These are phyloP conservation scores for Podabrus alpinus DNA, from an alignment of 2,888 invertebrate species.

Conservation along the genomic window DNA sequence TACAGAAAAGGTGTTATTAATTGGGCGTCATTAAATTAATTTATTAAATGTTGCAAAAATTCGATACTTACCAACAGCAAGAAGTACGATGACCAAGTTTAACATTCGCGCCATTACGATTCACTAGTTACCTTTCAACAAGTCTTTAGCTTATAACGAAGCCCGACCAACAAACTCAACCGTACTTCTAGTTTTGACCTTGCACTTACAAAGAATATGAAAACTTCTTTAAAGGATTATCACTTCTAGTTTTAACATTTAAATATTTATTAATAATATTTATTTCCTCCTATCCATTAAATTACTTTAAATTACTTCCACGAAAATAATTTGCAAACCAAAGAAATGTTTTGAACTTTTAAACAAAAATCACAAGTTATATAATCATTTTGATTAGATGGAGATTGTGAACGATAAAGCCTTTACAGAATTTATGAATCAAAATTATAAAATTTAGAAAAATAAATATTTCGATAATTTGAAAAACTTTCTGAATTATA, in stretches of 20 bases:
- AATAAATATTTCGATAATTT: background rate
- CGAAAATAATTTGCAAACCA: background rate
- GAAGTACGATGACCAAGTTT: constrained; percentile 38
- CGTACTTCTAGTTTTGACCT: constrained; percentile 28
- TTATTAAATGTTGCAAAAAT: background rate
- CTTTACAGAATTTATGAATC: background rate
- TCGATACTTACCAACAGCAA: constrained; percentile 36
- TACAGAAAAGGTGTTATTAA: background rate
- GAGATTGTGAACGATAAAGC: background rate
- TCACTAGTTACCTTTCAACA: constrained; percentile 37
- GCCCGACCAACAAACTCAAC: constrained; percentile 36
- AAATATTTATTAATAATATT: background rate
- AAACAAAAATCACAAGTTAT: background rate
- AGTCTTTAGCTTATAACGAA: constrained; percentile 41
- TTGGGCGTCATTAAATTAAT: background rate
- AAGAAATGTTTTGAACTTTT: background rate
- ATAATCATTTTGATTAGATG: background rate
- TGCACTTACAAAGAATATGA: constrained; percentile 20
- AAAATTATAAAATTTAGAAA: background rate
- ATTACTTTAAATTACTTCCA: background rate
- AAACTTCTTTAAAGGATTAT: constrained; percentile 7
- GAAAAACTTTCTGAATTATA: background rate
- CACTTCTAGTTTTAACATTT: background rate
- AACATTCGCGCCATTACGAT: constrained; percentile 43
- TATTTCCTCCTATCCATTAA: background rate